Conservation (phyloP, 2,113 vertebrate genomes). For the Stigmatopora nigra region DNA sequence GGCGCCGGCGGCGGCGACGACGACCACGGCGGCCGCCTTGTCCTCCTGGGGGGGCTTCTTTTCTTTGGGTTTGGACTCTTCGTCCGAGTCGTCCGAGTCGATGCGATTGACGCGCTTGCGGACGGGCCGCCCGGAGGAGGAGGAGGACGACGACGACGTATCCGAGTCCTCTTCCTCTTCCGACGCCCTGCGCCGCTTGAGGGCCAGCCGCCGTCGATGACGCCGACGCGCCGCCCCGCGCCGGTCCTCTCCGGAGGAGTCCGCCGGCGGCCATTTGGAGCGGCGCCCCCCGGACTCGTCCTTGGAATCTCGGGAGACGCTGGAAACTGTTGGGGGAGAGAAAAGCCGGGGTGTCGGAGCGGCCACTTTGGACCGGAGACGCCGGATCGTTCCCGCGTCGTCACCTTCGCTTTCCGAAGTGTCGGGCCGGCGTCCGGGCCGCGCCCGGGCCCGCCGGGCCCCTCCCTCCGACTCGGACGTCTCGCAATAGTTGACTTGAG, state of each 20-base stretch:
- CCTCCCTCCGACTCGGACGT: slow-evolving; percentile 86
- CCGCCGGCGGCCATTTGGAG: slow-evolving; percentile 53
- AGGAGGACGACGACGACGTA: too few relatives aligned
- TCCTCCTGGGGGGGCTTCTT: slow-evolving; percentile 32
- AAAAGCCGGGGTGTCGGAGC: too few relatives aligned
- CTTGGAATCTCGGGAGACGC: slow-evolving; percentile 75
- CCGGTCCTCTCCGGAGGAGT: slow-evolving; percentile 60
- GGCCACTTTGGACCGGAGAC: too few relatives aligned
- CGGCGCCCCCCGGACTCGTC: slow-evolving; percentile 63
- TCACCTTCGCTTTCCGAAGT: slow-evolving; percentile 91
- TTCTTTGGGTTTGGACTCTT: slow-evolving; percentile 71
- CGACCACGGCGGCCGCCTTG: too few relatives aligned
- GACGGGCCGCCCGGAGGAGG: slow-evolving; percentile 67
- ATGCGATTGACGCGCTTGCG: slow-evolving; percentile 88
- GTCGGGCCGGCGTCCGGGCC: slow-evolving; percentile 72
- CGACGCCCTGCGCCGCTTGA: slow-evolving; percentile 66
- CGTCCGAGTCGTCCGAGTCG: slow-evolving; percentile 74
- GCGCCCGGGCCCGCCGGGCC: slow-evolving; percentile 69
- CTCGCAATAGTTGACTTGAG: slow-evolving; percentile 91
- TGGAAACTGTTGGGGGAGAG: slow-evolving; percentile 35
- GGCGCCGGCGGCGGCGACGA: background rate
- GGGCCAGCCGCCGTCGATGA: slow-evolving; percentile 43
- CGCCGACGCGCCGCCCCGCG: background rate
- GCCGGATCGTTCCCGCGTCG: background rate
- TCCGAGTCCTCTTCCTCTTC: slow-evolving; percentile 61